phyloP scores from a whole-genome alignment of 2,888 invertebrate genomes.

The Cryptops parisi region DNA sequence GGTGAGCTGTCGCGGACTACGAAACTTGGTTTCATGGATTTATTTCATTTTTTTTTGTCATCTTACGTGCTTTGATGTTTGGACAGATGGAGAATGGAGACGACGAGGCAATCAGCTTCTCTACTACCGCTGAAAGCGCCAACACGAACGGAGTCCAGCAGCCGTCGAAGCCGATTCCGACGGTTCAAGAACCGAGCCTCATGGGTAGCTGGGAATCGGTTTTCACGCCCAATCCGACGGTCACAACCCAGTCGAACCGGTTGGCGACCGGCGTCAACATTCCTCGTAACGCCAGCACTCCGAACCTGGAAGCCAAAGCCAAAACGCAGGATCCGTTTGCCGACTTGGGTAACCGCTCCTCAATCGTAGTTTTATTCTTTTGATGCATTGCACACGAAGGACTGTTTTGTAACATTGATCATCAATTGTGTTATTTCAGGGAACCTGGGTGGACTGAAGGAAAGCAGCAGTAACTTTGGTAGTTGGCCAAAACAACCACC shows the following conservation, averaged over 20 bases:
- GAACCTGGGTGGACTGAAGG: constrained; percentile 4
- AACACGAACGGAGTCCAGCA: neutral
- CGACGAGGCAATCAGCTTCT: neutral
- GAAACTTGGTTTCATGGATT: neutral
- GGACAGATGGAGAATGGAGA: neutral
- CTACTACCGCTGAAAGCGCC: neutral
- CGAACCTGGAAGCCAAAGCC: constrained; percentile 16
- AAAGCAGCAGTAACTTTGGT: neutral
- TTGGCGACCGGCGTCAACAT: constrained; percentile 11
- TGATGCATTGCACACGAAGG: too few species aligned
- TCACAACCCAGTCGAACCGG: constrained; percentile 1
- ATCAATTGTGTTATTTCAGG: neutral
- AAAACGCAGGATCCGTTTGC: constrained; percentile 17
- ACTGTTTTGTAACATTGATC: too few species aligned
- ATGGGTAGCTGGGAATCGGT: constrained; percentile 20
- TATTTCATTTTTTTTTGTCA: neutral
- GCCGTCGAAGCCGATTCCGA: neutral
- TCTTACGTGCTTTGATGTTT: neutral
- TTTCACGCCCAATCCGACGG: constrained; percentile 9
- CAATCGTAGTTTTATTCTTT: too few species aligned
- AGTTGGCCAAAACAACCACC: constrained; percentile 9
- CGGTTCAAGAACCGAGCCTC: constrained; percentile 15
- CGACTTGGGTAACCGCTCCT: constrained; percentile 18
- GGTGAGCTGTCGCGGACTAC: neutral
- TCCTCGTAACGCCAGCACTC: constrained; percentile 18